Conservation (phyloP, 2,888 invertebrate genomes). For the Ryuthela nishihirai region DNA sequence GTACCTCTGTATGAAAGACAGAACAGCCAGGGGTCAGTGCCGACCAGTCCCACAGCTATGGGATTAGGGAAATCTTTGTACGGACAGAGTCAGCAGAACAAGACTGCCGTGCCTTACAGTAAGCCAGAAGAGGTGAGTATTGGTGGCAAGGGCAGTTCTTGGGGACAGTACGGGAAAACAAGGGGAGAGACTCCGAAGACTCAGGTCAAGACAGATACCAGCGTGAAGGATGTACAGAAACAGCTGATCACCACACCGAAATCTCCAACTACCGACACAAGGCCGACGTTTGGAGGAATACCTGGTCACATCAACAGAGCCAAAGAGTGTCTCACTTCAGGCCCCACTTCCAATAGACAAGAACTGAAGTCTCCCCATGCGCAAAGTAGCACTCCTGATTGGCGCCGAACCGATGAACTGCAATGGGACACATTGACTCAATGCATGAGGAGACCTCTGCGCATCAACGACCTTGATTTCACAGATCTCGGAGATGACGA, state of each 20-base stretch:
- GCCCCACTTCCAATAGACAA: neutral
- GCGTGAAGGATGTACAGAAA: slow-evolving; percentile 28
- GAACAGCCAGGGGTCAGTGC: too few relatives aligned
- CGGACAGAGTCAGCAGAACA: slow-evolving; percentile 19
- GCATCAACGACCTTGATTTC: slow-evolving; percentile 91
- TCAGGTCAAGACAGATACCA: slow-evolving; percentile 23
- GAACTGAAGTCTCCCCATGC: slow-evolving; percentile 16
- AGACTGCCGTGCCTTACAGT: slow-evolving; percentile 16
- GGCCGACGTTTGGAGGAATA: slow-evolving; percentile 12
- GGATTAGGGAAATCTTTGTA: slow-evolving; percentile 15
- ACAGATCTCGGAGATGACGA: slow-evolving; percentile 86
- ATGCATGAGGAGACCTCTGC: slow-evolving; percentile 65
- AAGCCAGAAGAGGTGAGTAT: neutral
- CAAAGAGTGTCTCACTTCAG: slow-evolving; percentile 30
- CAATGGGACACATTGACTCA: slow-evolving; percentile 91
- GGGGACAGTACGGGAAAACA: too few relatives aligned
- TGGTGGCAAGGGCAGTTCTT: too few relatives aligned
- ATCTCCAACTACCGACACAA: neutral
- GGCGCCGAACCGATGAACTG: slow-evolving; percentile 52
- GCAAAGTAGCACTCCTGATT: too few relatives aligned
- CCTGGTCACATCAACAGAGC: slow-evolving; percentile 33
- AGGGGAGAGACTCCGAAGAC: slow-evolving; percentile 3
- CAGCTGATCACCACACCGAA: slow-evolving; percentile 4
- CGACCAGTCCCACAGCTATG: slow-evolving; percentile 2
- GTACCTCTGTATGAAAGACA: too few relatives aligned